Conservation (phyloP, 1,140 invertebrate genomes). For the Drosophila kanapiae region DNA sequence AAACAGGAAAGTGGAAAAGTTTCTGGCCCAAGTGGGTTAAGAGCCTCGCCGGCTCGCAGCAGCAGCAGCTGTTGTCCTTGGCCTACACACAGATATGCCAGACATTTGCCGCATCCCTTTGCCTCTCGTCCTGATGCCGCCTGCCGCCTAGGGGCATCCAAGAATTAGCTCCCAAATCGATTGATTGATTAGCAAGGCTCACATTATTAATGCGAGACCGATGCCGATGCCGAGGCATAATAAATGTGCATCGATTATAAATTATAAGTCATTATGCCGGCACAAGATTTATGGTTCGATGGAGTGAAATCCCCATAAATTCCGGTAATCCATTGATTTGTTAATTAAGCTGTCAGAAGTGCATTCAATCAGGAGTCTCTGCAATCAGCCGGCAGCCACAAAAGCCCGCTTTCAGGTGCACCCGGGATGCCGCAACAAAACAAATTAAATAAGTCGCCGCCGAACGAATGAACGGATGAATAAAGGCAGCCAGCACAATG, state of each 20-base stretch:
- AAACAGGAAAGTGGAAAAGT: constrained; percentile 54
- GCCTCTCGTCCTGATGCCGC: neutral
- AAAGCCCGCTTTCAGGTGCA: constrained; percentile 31
- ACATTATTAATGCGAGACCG: constrained; percentile 27
- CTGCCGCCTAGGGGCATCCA: neutral
- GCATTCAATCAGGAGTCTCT: constrained; percentile 23
- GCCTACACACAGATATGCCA: constrained; percentile 16
- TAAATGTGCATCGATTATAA: constrained; percentile 38
- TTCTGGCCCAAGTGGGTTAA: constrained; percentile 42
- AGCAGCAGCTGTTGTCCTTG: constrained; percentile 39
- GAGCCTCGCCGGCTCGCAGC: neutral
- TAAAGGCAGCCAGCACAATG: constrained; percentile 16
- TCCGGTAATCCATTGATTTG: constrained; percentile 26
- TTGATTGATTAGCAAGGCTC: constrained; percentile 40
- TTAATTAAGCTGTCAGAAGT: constrained; percentile 39
- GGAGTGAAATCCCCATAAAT: constrained; percentile 23
- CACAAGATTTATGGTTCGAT: constrained; percentile 27
- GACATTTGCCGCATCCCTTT: neutral
- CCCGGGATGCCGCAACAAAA: constrained; percentile 30
- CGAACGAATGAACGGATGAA: constrained; percentile 3
- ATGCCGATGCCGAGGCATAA: constrained; percentile 4
- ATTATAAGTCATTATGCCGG: constrained; percentile 32
- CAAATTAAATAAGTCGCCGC: constrained; percentile 52
- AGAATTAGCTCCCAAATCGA: constrained; percentile 38
- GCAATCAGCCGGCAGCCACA: constrained; percentile 29